Evolutionary conservation across 1,140 invertebrate species (phyloP), one percentile per base, ranked within the genome.

Genomic region (Anastrepha ludens): DNA sequence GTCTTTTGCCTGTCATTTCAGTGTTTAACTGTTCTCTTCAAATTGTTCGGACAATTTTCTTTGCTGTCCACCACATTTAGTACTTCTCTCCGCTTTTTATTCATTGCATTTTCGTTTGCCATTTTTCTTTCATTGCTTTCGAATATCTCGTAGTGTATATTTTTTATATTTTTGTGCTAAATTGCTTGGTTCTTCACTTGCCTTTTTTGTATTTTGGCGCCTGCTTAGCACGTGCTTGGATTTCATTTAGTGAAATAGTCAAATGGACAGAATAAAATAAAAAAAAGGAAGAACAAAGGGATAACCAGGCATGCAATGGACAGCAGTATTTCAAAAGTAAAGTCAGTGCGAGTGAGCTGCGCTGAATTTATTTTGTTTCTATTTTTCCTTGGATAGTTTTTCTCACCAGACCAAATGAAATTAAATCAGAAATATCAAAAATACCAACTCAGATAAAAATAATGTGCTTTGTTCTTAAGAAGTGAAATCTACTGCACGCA

Each of bases 1-100:
- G 67, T 74, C 67, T 41, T 44, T 74, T 74, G 67, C 67, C 67
- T 74, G 67, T 74, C 67, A 44, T 47, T 44, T 74, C 67, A 74
- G 39, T 74, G 67, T 74, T 74, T 74, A 74, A 74, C 39, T 74
- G 67, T 44, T 74, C 7, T 74, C 67, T 74, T 44, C 39, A 47
- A 74, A 74, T 74, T 74, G 67, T 41, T 74, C 41, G 13, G 41
- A 74, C 67, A 74, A 74, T 74, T 74, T 74, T 17, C 67, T 74
- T 44, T 74, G 13, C 15, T 11, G 13, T 74, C 13, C 5, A 41
- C 67, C 67, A 74, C 67, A 74, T 47, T 74, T 41, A 5, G 4
- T n/a, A 47, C 41, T 17, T 17, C 50, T 55, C 6, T 55, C 50
- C 50, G 0, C 50, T 11, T 55, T 55, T 8, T 55, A 6, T 55